Percentiles rank a stretch among this genome's conserved stretches.
These are phyloP conservation scores for Tribolium madens DNA, from an alignment of 1,140 invertebrate genomes.

Conservation along the genomic window DNA sequence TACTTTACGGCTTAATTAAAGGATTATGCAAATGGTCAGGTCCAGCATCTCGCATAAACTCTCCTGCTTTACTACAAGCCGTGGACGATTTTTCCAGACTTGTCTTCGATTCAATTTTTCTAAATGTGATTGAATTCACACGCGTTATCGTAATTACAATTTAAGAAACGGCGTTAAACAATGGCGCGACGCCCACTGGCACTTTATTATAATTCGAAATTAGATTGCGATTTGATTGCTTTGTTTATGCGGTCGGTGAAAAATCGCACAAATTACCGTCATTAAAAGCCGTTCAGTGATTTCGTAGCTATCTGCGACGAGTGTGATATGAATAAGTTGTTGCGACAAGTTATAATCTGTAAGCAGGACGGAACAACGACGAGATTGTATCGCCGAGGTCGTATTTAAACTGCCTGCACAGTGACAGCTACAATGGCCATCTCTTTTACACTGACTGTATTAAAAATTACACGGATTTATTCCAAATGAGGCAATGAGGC, in stretches of 20 bases:
- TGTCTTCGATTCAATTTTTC: neutral
- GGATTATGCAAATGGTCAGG: constrained; percentile 41
- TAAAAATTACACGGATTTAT: constrained; percentile 37
- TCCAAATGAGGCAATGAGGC: constrained; percentile 4
- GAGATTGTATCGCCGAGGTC: constrained; percentile 20
- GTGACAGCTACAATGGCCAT: constrained; percentile 34
- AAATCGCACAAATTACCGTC: neutral
- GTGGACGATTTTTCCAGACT: neutral
- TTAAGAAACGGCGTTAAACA: neutral
- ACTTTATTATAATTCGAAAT: neutral
- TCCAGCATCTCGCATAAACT: constrained; percentile 35
- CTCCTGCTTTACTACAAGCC: neutral
- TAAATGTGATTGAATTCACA: neutral
- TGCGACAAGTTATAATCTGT: constrained; percentile 38
- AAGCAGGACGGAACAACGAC: constrained; percentile 18
- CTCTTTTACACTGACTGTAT: constrained; percentile 22
- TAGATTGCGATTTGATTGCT: constrained; percentile 11
- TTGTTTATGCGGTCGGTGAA: neutral
- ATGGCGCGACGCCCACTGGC: neutral
- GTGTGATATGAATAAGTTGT: constrained; percentile 29
- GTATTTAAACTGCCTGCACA: constrained; percentile 34
- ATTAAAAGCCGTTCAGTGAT: neutral
- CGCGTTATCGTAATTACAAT: constrained; percentile 11
- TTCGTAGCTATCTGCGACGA: neutral
- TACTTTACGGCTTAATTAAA: constrained; percentile 45